Conservation (phyloP, 1,140 invertebrate genomes). For the Eufriesea mexicana region DNA sequence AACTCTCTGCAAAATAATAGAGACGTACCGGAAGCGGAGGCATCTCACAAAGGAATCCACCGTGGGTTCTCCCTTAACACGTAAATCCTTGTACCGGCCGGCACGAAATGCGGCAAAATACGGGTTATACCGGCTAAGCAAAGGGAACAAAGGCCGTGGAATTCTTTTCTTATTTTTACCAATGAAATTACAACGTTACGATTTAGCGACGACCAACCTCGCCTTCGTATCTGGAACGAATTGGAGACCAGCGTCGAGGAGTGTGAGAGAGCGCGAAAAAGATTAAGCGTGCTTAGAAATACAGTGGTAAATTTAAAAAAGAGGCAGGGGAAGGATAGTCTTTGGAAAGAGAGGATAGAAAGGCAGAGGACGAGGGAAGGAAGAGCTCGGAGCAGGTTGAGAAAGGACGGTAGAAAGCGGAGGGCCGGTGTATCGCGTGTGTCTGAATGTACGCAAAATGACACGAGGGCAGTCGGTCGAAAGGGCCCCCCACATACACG, state of each 20-base stretch:
- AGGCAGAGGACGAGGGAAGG: neutral
- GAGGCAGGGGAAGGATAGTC: neutral
- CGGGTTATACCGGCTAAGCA: neutral
- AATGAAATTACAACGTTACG: neutral
- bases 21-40: neutral
- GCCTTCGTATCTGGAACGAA: too few relatives aligned
- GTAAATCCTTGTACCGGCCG: constrained; percentile 56
- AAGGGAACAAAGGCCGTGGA: neutral
- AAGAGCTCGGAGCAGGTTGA: neutral
- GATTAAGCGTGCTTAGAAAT: neutral
- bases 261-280: too few relatives aligned
- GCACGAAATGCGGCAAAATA: neutral
- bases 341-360: neutral
- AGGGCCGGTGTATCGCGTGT: constrained; percentile 35
- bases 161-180: neutral
- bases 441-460: constrained; percentile 49
- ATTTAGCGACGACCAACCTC: neutral
- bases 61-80: constrained; percentile 18
- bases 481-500: constrained; percentile 43
- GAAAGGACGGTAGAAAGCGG: constrained; percentile 1
- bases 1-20: constrained; percentile 18
- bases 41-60: constrained; percentile 23
- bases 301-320: neutral
- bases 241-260: too few relatives aligned
- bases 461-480: constrained; percentile 51